Evolutionary conservation across 1,140 invertebrate genomes (phyloP).

Genomic region (Cylas formicarius): DNA sequence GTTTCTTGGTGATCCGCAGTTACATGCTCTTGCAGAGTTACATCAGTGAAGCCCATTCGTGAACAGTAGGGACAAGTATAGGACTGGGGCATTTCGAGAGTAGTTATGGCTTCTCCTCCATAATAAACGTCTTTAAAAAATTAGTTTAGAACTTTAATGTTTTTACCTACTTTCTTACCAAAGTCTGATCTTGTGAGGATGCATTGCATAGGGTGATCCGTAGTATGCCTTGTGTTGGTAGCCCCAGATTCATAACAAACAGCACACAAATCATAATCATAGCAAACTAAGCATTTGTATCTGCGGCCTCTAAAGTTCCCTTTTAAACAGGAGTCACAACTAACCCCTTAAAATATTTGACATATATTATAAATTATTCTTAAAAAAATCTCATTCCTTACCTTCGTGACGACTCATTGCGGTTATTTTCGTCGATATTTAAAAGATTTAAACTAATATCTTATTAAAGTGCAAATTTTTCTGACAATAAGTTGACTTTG

Average conservation of each 20-base stretch:
- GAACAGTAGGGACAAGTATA: conserved; percentile 96
- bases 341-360: conserved; percentile 68
- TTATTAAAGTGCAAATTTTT: conserved; percentile 1
- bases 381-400: conserved; percentile 6
- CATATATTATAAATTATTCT: conserved; percentile 6
- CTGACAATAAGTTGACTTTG: neutral
- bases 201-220: conserved; percentile 97
- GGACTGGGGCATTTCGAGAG: conserved; percentile 85
- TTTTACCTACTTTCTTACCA: conserved; percentile 53
- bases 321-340: conserved; percentile 98
- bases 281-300: conserved; percentile 98
- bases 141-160: neutral
- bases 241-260: conserved; percentile 92
- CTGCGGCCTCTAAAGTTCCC: conserved; percentile 94
- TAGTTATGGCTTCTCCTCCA: conserved; percentile 81
- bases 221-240: conserved; percentile 84
- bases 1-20: conserved; percentile 79
- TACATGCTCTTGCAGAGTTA: conserved; percentile 86
- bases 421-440: neutral
- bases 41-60: conserved; percentile 91
- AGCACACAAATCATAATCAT: conserved; percentile 97
- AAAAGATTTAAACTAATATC: conserved; percentile 2
- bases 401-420: conserved; percentile 32
- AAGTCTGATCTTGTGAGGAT: conserved; percentile 95
- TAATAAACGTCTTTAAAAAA: conserved; percentile 79